Evolutionary conservation across 2,888 invertebrate genomes (phyloP).

Genomic region (Homarus gammarus): DNA sequence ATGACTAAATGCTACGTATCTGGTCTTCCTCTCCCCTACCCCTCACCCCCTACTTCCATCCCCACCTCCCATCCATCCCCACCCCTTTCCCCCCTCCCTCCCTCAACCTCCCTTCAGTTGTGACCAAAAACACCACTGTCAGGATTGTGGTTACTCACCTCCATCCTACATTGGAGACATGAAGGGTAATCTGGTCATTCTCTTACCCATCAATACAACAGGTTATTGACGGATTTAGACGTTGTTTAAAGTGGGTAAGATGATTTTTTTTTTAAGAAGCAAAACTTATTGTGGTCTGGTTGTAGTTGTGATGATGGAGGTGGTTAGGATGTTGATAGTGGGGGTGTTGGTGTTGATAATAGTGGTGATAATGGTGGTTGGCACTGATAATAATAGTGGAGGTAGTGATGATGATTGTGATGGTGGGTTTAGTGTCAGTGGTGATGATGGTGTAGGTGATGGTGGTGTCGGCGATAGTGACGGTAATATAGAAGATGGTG

Average conservation of each 20-base stretch:
- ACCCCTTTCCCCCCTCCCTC: background rate
- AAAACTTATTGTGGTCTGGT: too few species aligned
- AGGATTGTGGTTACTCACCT: background rate
- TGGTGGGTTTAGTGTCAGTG: background rate
- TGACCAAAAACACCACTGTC: background rate
- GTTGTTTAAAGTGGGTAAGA: too few species aligned
- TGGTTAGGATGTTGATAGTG: too few species aligned
- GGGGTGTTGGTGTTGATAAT: background rate
- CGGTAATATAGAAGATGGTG: background rate
- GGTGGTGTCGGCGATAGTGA: background rate
- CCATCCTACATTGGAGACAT: background rate
- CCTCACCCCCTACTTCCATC: background rate
- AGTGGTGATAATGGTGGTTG: background rate
- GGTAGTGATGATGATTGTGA: background rate
- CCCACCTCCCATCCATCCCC: background rate
- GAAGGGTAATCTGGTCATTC: background rate
- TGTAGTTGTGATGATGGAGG: too few species aligned
- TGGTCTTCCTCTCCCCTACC: conserved; percentile 20
- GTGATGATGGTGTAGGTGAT: background rate
- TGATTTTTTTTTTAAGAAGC: too few species aligned
- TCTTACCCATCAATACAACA: background rate
- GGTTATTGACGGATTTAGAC: background rate
- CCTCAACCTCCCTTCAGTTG: background rate
- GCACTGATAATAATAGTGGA: background rate
- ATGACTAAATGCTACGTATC: conserved; percentile 60